Evolutionary conservation across 2,113 vertebrate species (phyloP).

Genomic region (Piaya cayana): DNA sequence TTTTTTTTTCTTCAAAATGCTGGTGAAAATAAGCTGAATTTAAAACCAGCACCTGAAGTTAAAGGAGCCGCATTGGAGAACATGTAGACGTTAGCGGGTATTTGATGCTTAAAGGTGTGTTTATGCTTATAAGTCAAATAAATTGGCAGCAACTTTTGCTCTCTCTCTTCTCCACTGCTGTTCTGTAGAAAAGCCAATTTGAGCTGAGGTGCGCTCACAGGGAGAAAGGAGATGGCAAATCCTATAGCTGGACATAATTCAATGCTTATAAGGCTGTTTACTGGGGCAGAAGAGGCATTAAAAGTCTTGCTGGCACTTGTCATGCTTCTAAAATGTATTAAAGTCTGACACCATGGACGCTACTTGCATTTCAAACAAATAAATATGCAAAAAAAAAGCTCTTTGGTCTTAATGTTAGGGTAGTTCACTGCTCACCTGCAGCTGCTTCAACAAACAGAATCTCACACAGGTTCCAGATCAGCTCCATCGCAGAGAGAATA

Average conservation of each 20-base stretch:
- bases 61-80: neutral
- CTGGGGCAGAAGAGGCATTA: neutral
- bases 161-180: neutral
- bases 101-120: neutral
- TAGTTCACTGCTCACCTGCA: constrained; percentile 76
- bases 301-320: neutral
- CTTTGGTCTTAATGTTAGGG: neutral
- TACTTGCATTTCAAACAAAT: neutral
- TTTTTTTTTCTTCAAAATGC: neutral
- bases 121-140: neutral
- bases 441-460: constrained; percentile 95
- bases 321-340: neutral
- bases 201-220: neutral
- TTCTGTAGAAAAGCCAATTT: neutral
- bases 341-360: neutral
- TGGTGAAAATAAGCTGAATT: neutral
- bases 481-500: constrained; percentile 91
- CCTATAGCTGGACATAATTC: neutral
- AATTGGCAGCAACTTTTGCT: neutral
- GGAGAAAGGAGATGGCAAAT: neutral
- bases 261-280: neutral
- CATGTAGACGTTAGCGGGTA: neutral
- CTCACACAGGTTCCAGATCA: constrained; percentile 98
- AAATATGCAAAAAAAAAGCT: neutral
- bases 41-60: neutral